phyloP scores from a whole-genome alignment of 2,113 vertebrate species.

The Toxotes chatareus region DNA sequence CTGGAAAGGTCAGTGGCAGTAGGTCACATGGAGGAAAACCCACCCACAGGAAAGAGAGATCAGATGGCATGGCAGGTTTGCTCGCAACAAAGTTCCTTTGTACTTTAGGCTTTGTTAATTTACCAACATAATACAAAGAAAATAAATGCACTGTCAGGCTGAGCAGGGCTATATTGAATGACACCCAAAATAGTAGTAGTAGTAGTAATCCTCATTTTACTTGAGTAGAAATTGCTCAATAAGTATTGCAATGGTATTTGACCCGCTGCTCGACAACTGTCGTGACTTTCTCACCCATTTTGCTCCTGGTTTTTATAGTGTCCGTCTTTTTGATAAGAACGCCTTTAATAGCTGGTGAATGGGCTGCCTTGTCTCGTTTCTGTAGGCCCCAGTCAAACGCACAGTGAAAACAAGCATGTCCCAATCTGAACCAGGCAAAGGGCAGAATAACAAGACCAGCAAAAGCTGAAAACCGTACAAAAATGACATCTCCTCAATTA shows the following conservation, averaged over 20 bases:
- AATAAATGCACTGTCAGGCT: background rate
- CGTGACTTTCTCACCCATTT: background rate
- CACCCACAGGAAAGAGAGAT: conserved; percentile 51
- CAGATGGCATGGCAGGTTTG: conserved; percentile 48
- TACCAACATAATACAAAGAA: conserved; percentile 19
- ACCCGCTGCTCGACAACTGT: background rate
- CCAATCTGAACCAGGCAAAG: conserved; percentile 26
- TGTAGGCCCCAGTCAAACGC: background rate
- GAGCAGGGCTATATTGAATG: background rate
- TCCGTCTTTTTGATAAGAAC: background rate
- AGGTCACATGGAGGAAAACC: conserved; percentile 30
- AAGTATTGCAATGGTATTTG: background rate
- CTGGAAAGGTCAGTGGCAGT: conserved; percentile 49
- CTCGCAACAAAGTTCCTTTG: conserved; percentile 26
- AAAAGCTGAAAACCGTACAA: background rate
- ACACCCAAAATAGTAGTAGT: background rate
- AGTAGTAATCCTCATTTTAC: background rate
- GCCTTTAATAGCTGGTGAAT: conserved; percentile 31
- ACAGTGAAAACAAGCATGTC: conserved; percentile 38
- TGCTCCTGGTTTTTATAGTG: background rate
- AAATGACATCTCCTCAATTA: background rate
- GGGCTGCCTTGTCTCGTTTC: background rate
- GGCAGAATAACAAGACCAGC: background rate
- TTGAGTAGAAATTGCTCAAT: background rate
- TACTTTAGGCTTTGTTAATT: conserved; percentile 40